Conservation (phyloP, 92 coral and sea anemone genomes). For the Porites evermanni region DNA sequence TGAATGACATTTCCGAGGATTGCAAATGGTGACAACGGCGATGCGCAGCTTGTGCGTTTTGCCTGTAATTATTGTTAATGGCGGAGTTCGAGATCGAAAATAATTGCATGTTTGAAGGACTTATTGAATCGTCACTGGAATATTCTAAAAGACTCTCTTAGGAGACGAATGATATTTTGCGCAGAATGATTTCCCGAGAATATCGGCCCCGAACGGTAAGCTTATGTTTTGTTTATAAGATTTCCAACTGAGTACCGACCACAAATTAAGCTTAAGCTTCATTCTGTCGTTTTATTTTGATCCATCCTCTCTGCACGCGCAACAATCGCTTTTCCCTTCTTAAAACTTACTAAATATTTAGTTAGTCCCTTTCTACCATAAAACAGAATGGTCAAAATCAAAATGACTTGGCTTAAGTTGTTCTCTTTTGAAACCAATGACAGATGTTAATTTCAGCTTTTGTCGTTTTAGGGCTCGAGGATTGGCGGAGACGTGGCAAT, state of each 20-base stretch:
- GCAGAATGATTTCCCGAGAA: constrained; percentile 36
- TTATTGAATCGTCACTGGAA: constrained; percentile 26
- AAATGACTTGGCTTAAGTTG: neutral
- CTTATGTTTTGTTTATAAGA: constrained; percentile 10
- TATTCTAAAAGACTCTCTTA: neutral
- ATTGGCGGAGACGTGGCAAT: constrained; percentile 54
- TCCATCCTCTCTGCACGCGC: neutral
- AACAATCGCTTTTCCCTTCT: neutral
- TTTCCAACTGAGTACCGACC: constrained; percentile 34
- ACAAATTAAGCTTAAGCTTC: neutral
- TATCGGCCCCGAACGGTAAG: constrained; percentile 54
- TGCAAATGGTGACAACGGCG: neutral
- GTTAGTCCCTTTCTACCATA: neutral
- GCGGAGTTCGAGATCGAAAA: constrained; percentile 24
- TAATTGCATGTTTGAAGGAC: constrained; percentile 11
- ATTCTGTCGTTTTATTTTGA: neutral
- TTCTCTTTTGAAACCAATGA: constrained; percentile 3
- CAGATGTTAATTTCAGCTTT: constrained; percentile 25
- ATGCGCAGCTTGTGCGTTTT: neutral
- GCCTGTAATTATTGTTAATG: constrained; percentile 17
- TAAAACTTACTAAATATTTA: neutral
- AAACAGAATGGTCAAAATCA: neutral
- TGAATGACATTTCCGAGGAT: constrained; percentile 21
- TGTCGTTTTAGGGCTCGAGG: constrained; percentile 51
- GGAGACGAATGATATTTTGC: constrained; percentile 4